Percentiles rank a stretch among this genome's conserved stretches.
Evolutionary conservation across 2,113 vertebrate genomes (phyloP).

Genomic region (Onychorhynchus coronatus): DNA sequence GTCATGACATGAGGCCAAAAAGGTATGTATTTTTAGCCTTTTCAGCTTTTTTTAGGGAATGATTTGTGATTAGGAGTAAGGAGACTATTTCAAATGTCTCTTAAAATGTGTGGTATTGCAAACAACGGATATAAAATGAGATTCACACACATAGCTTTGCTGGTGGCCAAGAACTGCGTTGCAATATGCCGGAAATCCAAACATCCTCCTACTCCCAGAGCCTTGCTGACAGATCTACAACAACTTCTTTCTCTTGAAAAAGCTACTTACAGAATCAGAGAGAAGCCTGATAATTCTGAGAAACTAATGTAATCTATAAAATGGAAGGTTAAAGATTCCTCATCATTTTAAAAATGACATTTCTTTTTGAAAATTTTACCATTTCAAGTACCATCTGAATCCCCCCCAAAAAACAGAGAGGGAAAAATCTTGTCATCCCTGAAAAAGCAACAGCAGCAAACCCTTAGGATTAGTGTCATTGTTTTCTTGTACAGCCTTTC

Average conservation of each 20-base stretch:
- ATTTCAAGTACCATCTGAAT: neutral
- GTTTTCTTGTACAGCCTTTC: neutral
- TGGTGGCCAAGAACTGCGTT: slow-evolving; percentile 67
- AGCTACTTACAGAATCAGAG: slow-evolving; percentile 49
- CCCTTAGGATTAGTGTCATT: neutral
- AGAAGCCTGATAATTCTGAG: slow-evolving; percentile 39
- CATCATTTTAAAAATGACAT: neutral
- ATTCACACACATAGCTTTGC: slow-evolving; percentile 69
- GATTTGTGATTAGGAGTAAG: slow-evolving; percentile 36
- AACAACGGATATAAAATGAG: slow-evolving; percentile 63
- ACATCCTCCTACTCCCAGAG: slow-evolving; percentile 69
- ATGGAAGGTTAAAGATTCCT: neutral
- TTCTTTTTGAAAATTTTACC: neutral
- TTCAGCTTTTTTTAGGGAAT: neutral
- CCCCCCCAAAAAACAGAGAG: neutral
- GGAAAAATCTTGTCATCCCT: neutral
- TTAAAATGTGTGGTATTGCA: slow-evolving; percentile 57
- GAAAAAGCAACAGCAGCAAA: neutral
- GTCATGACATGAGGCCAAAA: neutral
- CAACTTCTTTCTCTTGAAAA: slow-evolving; percentile 65
- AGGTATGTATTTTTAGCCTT: neutral
- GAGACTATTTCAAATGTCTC: slow-evolving; percentile 41
- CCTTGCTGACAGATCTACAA: slow-evolving; percentile 71
- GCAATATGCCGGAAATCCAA: slow-evolving; percentile 73
- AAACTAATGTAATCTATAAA: neutral